Conservation (phyloP, 2,797 vertebrate species). For the Typhlichthys eigenmanni region DNA sequence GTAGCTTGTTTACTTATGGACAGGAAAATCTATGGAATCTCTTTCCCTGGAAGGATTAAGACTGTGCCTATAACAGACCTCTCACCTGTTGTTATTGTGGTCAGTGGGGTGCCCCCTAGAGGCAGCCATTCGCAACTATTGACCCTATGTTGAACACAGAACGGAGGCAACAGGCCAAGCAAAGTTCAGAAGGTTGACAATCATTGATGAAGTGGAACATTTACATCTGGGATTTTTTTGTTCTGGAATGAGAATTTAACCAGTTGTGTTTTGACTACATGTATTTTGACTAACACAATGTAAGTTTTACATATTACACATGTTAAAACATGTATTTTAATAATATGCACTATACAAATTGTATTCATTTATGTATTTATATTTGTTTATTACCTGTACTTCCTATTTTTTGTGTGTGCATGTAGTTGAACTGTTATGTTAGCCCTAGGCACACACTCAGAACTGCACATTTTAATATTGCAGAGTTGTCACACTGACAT, state of each 20-base stretch:
- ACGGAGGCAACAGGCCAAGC: conserved; percentile 17
- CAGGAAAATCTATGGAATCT: conserved; percentile 21
- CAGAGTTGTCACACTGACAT: conserved; percentile 22
- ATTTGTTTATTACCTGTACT: no score
- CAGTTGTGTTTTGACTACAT: no score
- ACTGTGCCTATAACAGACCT: conserved; percentile 26
- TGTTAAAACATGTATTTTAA: no score
- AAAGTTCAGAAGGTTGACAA: neutral
- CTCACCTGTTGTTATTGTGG: conserved; percentile 55
- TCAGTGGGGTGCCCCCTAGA: neutral
- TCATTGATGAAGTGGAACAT: no score
- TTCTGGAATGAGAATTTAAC: no score
- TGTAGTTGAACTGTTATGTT: conserved; percentile 9
- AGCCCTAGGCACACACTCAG: neutral
- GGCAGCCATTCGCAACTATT: conserved; percentile 1
- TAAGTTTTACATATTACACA: no score
- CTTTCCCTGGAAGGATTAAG: conserved; percentile 28
- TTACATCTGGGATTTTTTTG: no score
- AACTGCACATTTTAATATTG: conserved; percentile 33
- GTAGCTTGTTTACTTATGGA: conserved; percentile 17
- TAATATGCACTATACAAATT: no score
- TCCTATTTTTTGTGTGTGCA: neutral
- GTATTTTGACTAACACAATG: no score
- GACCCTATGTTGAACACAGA: conserved; percentile 18
- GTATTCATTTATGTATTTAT: no score